Base-by-base conservation (phyloP, 1,140 invertebrate genomes). In the Olivierus martensii region DNA sequence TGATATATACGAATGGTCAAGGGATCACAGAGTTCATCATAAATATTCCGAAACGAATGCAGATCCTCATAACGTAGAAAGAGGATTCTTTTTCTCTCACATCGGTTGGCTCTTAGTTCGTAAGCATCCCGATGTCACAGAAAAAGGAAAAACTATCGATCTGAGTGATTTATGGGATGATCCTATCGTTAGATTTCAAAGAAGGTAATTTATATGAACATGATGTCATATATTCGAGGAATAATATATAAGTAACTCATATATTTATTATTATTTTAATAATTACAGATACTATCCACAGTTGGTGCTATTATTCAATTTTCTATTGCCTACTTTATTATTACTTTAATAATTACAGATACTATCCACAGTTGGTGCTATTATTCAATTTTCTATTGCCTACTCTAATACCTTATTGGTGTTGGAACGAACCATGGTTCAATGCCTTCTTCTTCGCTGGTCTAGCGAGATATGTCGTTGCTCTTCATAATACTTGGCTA, bases 31-130 rank as follows among this genome's bases (percentile, higher is more conserved):
- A 59, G 85, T 94, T 56, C 93, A 97, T 67, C 92, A 96, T 72
- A 96, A 96, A 67, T 96, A 82, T 71, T 86, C 83, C 7, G 92
- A 96, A 69, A 96, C 92, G 0, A 79, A 95, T 69, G 92, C 90
- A 3, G 92, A 96, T 72, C 92, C 92, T 0, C 90, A 96, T 63
- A 95, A 96, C 68, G 87, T 89, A 2, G 88, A 77, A 9, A 75
- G 91, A 14, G 92, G 92, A 3, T 94, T 96, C 71, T 96, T 97
- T 74, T 97, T 96, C 69, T 77, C 92, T 1, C 93, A 97, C 64
- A 77, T 95, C 46, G 92, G 93, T 11, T 97, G 93, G 92, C 71
- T 96, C 37, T 67, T 96, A 18, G 82, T 83, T 55, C 84, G 79
- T 53, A 96, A 97, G 69, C 90, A 95, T 67, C 87, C 88, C 0